Percentiles rank a stretch among this genome's conserved stretches.
These are phyloP conservation scores for Manis pentadactyla DNA, from an alignment of 2,797 vertebrate genomes.

Conservation along the genomic window DNA sequence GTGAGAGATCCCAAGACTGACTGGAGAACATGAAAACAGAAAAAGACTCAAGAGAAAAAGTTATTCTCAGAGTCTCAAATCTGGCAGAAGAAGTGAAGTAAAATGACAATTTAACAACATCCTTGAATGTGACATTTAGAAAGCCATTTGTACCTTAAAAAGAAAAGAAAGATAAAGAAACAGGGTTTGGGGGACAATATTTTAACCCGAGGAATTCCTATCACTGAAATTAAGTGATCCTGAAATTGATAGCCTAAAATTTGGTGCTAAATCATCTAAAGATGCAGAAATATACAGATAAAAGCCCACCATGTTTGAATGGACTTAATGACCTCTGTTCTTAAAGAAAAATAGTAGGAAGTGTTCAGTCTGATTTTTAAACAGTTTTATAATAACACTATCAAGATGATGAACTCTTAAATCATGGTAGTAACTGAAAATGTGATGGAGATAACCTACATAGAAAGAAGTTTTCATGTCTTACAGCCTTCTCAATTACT, in stretches of 20 bases:
- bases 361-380: not conserved
- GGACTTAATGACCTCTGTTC: not conserved
- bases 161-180: slow-evolving; percentile 49
- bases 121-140: slow-evolving; percentile 52
- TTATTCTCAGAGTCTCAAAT: slow-evolving; percentile 35
- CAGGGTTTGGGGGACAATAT: not conserved
- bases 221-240: slow-evolving; percentile 43
- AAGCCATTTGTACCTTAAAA: slow-evolving; percentile 64
- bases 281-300: slow-evolving; percentile 48
- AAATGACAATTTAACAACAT: slow-evolving; percentile 65
- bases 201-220: slow-evolving; percentile 51
- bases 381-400: slow-evolving; percentile 12
- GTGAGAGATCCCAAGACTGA: slow-evolving; percentile 62
- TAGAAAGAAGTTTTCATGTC: not conserved
- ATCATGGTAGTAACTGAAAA: not conserved
- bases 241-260: slow-evolving; percentile 66
- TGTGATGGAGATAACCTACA: not conserved
- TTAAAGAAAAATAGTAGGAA: slow-evolving; percentile 45
- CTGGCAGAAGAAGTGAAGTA: slow-evolving; percentile 59
- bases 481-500: not conserved
- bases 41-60: slow-evolving; percentile 34
- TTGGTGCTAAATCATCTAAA: slow-evolving; percentile 52
- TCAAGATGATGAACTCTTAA: not conserved
- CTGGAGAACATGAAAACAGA: slow-evolving; percentile 60
- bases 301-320: slow-evolving; percentile 33